These are phyloP conservation scores for Smittia sp. DNA, from an alignment of 2,888 invertebrate genomes.

Conservation along the genomic window DNA sequence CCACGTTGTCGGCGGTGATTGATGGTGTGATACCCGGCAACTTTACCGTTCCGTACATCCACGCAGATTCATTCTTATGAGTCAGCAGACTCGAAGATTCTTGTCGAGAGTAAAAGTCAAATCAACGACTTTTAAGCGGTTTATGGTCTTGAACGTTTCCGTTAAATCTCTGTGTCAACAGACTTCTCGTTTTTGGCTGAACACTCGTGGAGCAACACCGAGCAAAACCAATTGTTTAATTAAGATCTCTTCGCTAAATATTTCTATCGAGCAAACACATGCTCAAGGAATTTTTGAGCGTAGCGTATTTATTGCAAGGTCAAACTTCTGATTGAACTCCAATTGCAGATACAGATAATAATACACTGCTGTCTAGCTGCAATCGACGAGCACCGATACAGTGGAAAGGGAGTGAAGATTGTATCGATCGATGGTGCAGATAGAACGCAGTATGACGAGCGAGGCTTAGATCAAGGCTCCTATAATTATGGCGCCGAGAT, in stretches of 20 bases:
- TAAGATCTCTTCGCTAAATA: neutral
- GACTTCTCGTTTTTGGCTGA: neutral
- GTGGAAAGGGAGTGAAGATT: constrained; percentile 25
- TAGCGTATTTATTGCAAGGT: neutral
- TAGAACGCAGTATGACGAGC: constrained; percentile 29
- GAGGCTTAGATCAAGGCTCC: constrained; percentile 56
- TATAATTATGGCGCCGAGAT: constrained; percentile 78
- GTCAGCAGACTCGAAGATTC: too few relatives aligned
- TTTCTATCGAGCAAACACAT: neutral
- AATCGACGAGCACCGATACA: neutral
- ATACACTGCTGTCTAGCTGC: constrained; percentile 22
- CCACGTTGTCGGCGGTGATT: too few relatives aligned
- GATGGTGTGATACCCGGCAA: too few relatives aligned
- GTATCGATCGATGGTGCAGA: constrained; percentile 19
- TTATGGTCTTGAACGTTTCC: neutral
- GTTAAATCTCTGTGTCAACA: neutral
- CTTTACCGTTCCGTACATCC: too few relatives aligned
- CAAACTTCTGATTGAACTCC: neutral
- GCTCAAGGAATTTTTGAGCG: neutral
- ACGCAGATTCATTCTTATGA: too few relatives aligned
- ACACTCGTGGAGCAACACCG: neutral
- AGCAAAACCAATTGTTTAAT: neutral
- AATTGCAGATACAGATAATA: neutral
- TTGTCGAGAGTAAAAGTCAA: too few relatives aligned
- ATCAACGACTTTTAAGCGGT: neutral